Evolutionary conservation across 2,113 vertebrate species (phyloP).

Genomic region (Lepidothrix coronata): DNA sequence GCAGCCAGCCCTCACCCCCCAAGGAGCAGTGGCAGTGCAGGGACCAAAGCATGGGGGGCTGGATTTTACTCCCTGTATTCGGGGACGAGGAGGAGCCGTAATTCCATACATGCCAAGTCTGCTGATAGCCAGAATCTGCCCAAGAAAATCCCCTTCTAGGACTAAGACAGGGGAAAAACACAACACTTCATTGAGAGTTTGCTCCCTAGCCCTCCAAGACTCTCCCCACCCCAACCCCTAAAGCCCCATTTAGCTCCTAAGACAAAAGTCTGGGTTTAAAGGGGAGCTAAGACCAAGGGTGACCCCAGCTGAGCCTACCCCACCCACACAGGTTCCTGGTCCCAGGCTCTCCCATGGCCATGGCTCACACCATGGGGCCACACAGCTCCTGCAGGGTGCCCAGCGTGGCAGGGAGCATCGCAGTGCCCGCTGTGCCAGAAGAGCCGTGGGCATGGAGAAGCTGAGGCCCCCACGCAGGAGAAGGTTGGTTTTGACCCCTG

Average conservation of each 20-base stretch:
- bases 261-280: not conserved
- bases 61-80: fast-evolving
- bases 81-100: fast-evolving
- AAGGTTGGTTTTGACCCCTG: not conserved
- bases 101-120: fast-evolving
- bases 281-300: not conserved
- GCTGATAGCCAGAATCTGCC: not conserved
- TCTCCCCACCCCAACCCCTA: not conserved
- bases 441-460: not conserved
- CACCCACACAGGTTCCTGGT: fast-evolving
- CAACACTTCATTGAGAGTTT: not conserved
- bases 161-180: not conserved
- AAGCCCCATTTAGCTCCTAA: not conserved
- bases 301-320: fast-evolving
- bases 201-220: not conserved
- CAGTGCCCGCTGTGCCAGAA: fast-evolving
- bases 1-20: fast-evolving
- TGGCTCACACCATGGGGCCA: not conserved
- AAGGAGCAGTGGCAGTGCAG: not conserved
- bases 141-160: not conserved
- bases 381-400: not conserved
- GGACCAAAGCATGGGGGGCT: fast-evolving
- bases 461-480: fast-evolving
- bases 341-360: not conserved
- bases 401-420: fast-evolving